phyloP scores from a whole-genome alignment of 2,888 invertebrate species.

The Drosophila anomalata region DNA sequence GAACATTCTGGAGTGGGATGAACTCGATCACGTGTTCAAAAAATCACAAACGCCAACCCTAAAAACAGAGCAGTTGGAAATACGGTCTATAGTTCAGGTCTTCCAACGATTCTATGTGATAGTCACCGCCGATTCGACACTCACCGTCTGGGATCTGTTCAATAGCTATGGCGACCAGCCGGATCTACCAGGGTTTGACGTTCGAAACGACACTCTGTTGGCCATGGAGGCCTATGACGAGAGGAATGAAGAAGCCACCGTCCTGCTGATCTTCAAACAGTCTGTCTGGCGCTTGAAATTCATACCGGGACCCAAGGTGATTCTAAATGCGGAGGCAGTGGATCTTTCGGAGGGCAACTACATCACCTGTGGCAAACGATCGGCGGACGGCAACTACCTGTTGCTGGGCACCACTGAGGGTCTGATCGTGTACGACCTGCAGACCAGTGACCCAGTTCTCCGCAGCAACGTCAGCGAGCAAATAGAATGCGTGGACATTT shows the following conservation, averaged over 20 bases:
- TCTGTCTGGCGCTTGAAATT: slow-evolving; percentile 67
- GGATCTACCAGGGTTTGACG: background rate
- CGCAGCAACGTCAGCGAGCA: slow-evolving; percentile 81
- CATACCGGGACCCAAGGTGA: slow-evolving; percentile 17
- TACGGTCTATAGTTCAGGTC: slow-evolving; percentile 73
- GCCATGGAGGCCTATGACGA: slow-evolving; percentile 45
- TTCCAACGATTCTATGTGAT: slow-evolving; percentile 74
- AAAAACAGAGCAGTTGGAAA: slow-evolving; percentile 51
- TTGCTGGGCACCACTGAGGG: slow-evolving; percentile 82
- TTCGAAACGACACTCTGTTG: slow-evolving; percentile 22
- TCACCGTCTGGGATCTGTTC: slow-evolving; percentile 71
- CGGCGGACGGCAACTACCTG: slow-evolving; percentile 76
- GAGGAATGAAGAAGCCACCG: slow-evolving; percentile 26
- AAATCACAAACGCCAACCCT: slow-evolving; percentile 54
- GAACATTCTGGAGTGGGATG: slow-evolving; percentile 75
- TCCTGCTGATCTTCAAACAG: slow-evolving; percentile 65
- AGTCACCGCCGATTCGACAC: slow-evolving; percentile 59
- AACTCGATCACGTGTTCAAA: slow-evolving; percentile 59
- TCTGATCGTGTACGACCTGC: slow-evolving; percentile 78
- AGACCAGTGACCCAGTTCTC: slow-evolving; percentile 62
- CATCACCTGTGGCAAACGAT: slow-evolving; percentile 79
- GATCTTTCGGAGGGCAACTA: slow-evolving; percentile 44
- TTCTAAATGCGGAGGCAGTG: slow-evolving; percentile 37
- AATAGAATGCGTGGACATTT: slow-evolving; percentile 82
- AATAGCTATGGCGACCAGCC: slow-evolving; percentile 56